phyloP scores from a whole-genome alignment of 2,113 vertebrate species.

The cattle (Bos taurus) region ARS-UCD2.0 NC_037328.1:78374501-78375000 shows the following conservation, averaged over 20 bases:
- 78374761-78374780: conserved; percentile 10
- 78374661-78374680: background rate
- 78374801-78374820: background rate
- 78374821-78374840: background rate
- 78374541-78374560: background rate
- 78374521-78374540: background rate
- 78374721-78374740: background rate
- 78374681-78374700: background rate
- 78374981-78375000: too few relatives aligned
- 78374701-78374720: background rate
- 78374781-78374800: conserved; percentile 39
- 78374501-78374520: background rate
- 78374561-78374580: background rate
- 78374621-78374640: background rate
- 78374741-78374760: background rate
- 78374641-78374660: background rate
- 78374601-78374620: background rate
- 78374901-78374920: background rate
- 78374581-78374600: background rate
- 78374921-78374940: background rate
- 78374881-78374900: background rate
- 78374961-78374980: background rate
- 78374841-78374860: background rate
- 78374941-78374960: background rate
- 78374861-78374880: background rate